A percentile compares a stretch with the other conserved stretches of the same genome.
Conservation (phyloP, 2,888 invertebrate species). For the Agrypnus murinus region DNA sequence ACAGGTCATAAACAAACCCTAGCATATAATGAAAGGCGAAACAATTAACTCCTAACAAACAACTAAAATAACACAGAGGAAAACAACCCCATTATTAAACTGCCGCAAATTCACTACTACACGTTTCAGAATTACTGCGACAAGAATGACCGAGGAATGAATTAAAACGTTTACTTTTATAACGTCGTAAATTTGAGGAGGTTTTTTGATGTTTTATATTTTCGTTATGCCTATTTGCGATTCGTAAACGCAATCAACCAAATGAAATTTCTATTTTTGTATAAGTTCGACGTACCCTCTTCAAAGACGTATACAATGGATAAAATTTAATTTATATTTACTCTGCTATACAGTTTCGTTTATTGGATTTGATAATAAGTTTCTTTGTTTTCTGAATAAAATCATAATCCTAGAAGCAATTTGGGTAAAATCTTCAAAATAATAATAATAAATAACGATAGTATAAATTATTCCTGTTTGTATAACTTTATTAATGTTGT, state of each 20-base stretch:
- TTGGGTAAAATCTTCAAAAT: no score
- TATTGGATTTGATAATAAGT: no score
- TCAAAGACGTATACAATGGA: no score
- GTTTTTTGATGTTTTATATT: constrained; percentile 6
- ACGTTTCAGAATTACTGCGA: constrained; percentile 31
- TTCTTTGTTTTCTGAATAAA: no score
- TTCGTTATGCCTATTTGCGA: neutral
- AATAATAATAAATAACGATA: no score
- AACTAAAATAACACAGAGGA: constrained; percentile 36
- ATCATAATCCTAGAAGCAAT: no score
- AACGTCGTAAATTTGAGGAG: neutral
- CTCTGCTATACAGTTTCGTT: no score
- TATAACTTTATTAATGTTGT: no score
- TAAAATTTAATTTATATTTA: no score
- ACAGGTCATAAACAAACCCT: constrained; percentile 35
- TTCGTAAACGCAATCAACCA: neutral
- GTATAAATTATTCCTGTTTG: no score
- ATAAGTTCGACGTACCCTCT: no score
- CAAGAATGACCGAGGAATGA: constrained; percentile 27
- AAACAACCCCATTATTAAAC: constrained; percentile 36
- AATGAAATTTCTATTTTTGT: no score
- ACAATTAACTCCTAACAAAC: constrained; percentile 39
- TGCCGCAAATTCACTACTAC: constrained; percentile 35
- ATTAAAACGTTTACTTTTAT: constrained; percentile 34
- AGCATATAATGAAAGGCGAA: constrained; percentile 36